Base-by-base conservation (phyloP, 2,797 vertebrate species). In the Pterois miles region DNA sequence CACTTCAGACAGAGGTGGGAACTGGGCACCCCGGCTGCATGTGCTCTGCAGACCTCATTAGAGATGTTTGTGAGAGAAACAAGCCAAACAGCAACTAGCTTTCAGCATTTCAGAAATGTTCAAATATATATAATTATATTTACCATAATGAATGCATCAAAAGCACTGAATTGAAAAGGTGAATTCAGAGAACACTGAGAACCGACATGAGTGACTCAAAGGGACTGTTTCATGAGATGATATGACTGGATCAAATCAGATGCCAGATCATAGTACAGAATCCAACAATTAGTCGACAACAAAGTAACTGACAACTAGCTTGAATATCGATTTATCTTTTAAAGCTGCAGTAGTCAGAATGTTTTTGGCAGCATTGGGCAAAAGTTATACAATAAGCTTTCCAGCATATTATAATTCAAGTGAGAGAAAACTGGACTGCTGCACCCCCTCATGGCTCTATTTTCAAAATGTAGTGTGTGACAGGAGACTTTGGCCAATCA, bases 21-120 rank as follows among this genome's bases (percentile, higher is more conserved):
- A 40, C 20, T 14, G n/a, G 54, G 38, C 50, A 31, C 60, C 60
- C 58, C 74, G 29, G 62, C 63, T 40, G 29, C 83, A 89, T 76
- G 67, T 87, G 74, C 34, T 74, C 66, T 58, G 53, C 79, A 85
- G 74, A 70, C 40, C 46, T 65, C 43, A 25, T 63, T 29, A 8
- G 29, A 50, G 46, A 50, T 50, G 58, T 67, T 33, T 48, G 16
- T 2, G 36, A 16, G n/a, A 18, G 20, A 57, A 58, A 62, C 22
- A 58, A 38, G 43, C 33, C 10, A 62, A 82, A 64, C 6, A 27
- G 25, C 2, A 29, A 29, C 9, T 2, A 23, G 14, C 6, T 56
- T 64, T 27, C 25, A 22, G 27, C 36, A 8, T 23, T 68, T 43
- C 18, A 53, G 29, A 52, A 60, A 62, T 34, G 53, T 38, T 34